Evolutionary conservation across 2,797 vertebrate genomes (phyloP).

Genomic region (Macrochelys suwanniensis): DNA sequence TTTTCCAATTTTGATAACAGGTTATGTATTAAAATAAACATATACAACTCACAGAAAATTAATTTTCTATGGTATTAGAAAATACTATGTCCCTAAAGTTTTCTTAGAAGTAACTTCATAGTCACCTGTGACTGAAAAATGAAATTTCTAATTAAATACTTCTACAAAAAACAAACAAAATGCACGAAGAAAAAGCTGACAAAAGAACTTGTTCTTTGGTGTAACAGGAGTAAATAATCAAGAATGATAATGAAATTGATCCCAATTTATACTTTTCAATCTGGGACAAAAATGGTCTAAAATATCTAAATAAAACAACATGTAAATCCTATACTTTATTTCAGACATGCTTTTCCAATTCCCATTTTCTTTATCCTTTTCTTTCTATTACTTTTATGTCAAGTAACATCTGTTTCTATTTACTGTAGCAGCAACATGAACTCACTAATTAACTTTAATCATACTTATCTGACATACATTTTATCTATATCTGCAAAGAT

Average conservation of each 20-base stretch:
- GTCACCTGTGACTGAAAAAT: conserved; percentile 16
- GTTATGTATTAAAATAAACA: background rate
- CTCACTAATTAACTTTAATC: conserved; percentile 72
- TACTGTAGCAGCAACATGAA: conserved; percentile 44
- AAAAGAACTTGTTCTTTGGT: conserved; percentile 44
- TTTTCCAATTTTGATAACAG: background rate
- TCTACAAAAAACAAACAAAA: conserved; percentile 54
- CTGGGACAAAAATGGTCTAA: conserved; percentile 56
- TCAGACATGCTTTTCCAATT: conserved; percentile 28
- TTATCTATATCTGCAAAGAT: conserved; percentile 57
- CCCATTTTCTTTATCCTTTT: conserved; percentile 55
- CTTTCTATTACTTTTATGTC: conserved; percentile 61
- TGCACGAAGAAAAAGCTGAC: conserved; percentile 14
- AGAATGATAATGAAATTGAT: conserved; percentile 46
- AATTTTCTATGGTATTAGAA: background rate
- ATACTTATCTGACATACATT: conserved; percentile 56
- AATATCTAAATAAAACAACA: conserved; percentile 61
- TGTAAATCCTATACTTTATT: conserved; percentile 37
- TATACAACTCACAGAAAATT: background rate
- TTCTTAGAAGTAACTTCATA: background rate
- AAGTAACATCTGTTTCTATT: conserved; percentile 63
- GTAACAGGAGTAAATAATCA: conserved; percentile 54
- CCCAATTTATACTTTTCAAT: conserved; percentile 57
- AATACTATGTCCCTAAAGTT: background rate
- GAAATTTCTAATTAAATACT: conserved; percentile 31